Percentiles rank a stretch among this genome's conserved stretches.
Conservation (phyloP, 2,797 vertebrate genomes). For the Hippocampus kuda region DNA sequence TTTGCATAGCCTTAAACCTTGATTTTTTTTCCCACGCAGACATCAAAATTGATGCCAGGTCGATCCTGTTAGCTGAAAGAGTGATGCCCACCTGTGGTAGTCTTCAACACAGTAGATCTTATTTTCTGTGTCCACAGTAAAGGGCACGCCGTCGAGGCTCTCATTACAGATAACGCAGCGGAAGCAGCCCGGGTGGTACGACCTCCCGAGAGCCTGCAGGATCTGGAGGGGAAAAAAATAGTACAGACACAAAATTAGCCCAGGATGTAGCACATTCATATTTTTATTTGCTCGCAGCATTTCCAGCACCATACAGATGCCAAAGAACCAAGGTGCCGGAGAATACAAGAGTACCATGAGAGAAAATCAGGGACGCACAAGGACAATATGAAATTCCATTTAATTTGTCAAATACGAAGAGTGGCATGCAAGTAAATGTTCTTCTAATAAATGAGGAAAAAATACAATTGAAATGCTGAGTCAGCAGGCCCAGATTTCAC, state of each 20-base stretch:
- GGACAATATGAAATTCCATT: too few species aligned
- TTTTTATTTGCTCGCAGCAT: background rate
- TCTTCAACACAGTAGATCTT: conserved; percentile 97
- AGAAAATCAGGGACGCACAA: too few species aligned
- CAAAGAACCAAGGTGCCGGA: too few species aligned
- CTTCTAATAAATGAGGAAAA: too few species aligned
- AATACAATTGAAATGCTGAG: too few species aligned
- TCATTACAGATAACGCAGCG: conserved; percentile 92
- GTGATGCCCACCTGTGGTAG: conserved; percentile 79
- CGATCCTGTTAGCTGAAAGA: background rate
- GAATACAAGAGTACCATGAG: too few species aligned
- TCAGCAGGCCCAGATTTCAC: too few species aligned
- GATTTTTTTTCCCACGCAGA: too few species aligned
- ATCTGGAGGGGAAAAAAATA: conserved; percentile 64
- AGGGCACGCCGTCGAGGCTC: conserved; percentile 92
- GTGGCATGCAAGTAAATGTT: too few species aligned
- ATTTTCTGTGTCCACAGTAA: conserved; percentile 92
- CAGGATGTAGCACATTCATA: conserved; percentile 7
- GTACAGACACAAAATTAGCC: conserved; percentile 1
- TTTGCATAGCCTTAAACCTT: background rate
- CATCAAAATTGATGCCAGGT: background rate
- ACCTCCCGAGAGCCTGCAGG: conserved; percentile 91
- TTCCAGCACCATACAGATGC: background rate
- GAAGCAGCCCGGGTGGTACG: conserved; percentile 94
- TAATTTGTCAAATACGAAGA: too few species aligned